These are phyloP conservation scores for Idaea biselata DNA, from an alignment of 2,888 invertebrate species.

Conservation along the genomic window DNA sequence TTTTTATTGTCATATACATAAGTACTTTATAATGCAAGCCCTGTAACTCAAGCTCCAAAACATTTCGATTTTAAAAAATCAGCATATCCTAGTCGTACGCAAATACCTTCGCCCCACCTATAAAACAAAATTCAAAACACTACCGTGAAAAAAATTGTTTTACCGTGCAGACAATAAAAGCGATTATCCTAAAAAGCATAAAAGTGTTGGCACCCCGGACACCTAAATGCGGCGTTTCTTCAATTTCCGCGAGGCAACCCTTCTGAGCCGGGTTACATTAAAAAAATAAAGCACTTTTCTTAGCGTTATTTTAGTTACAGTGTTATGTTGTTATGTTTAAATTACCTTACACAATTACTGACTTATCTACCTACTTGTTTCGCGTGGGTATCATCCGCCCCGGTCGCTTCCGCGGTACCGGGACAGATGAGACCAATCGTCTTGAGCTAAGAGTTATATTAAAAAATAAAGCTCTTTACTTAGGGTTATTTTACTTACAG, in stretches of 20 bases:
- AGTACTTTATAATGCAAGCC: too few species aligned
- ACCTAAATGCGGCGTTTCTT: conserved; percentile 38
- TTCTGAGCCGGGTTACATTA: conserved; percentile 43
- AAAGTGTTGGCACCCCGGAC: conserved; percentile 28
- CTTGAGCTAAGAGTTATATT: conserved; percentile 42
- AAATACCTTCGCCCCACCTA: background rate
- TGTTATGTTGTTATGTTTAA: conserved; percentile 20
- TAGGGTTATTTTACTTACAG: conserved; percentile 9
- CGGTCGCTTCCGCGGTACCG: too few species aligned
- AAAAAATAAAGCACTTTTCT: conserved; percentile 31
- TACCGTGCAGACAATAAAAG: background rate
- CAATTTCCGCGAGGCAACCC: conserved; percentile 54
- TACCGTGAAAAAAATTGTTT: background rate
- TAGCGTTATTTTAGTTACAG: conserved; percentile 10
- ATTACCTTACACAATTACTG: conserved; percentile 12
- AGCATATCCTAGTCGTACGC: too few species aligned
- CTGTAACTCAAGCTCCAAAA: too few species aligned
- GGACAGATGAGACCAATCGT: too few species aligned
- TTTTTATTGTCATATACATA: background rate
- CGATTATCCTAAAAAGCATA: background rate
- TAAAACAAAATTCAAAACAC: background rate
- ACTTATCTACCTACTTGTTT: conserved; percentile 2
- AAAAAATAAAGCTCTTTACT: conserved; percentile 32
- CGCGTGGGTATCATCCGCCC: too few species aligned
- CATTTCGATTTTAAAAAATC: too few species aligned